phyloP scores from a whole-genome alignment of 37 sponge, comb jelly and placozoan genomes.

The Bolinopsis microptera region DNA sequence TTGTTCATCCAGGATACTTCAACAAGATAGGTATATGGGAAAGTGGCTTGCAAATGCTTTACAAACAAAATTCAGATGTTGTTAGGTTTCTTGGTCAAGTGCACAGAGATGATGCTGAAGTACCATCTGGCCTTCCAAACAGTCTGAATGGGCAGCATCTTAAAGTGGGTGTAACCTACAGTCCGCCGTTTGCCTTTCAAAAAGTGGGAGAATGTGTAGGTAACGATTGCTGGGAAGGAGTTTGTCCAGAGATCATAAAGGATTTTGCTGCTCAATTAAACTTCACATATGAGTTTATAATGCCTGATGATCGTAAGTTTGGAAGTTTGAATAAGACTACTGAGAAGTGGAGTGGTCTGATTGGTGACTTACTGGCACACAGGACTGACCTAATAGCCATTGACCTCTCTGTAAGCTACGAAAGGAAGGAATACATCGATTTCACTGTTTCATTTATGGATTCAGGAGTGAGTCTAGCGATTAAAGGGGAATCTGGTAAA shows the following conservation, averaged over 20 bases:
- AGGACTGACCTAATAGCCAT: not conserved
- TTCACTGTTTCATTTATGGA: not conserved
- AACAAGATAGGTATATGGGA: slow-evolving; percentile 10
- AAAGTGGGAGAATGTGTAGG: not conserved
- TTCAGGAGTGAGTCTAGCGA: not conserved
- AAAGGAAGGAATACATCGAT: not conserved
- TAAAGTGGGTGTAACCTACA: not conserved
- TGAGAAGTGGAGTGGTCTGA: not conserved
- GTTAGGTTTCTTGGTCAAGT: not conserved
- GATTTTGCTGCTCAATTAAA: not conserved
- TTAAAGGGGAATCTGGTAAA: slow-evolving; percentile 10
- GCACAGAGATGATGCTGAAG: not conserved
- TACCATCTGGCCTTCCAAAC: not conserved
- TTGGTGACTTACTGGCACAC: not conserved
- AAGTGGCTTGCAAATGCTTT: not conserved
- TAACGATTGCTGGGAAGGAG: not conserved
- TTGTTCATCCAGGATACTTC: slow-evolving; percentile 14
- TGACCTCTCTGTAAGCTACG: not conserved
- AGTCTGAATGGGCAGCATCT: not conserved
- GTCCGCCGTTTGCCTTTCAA: not conserved
- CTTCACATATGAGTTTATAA: not conserved
- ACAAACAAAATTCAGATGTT: not conserved
- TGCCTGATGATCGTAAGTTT: not conserved
- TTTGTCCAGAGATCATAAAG: not conserved
- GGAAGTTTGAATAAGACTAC: not conserved